phyloP scores from a whole-genome alignment of 2,113 vertebrate species.

The Myrmecobius fasciatus region DNA sequence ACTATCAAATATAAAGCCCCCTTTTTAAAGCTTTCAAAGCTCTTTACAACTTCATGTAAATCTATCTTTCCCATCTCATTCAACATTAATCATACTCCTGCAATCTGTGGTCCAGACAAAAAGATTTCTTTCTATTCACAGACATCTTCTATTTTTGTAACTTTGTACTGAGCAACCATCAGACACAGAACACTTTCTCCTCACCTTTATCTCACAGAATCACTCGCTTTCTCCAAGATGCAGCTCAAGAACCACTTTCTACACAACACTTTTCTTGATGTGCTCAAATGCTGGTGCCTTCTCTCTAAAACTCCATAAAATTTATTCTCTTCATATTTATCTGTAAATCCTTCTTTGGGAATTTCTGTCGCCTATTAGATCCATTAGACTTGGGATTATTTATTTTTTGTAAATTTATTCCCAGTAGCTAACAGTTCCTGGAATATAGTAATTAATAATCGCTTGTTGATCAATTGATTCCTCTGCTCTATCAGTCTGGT shows the following conservation, averaged over 20 bases:
- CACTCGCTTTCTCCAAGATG: background rate
- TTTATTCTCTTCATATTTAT: no score
- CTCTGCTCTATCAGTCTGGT: background rate
- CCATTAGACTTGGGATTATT: background rate
- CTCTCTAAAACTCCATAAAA: background rate
- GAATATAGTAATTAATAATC: background rate
- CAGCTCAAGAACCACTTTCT: background rate
- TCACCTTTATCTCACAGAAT: background rate
- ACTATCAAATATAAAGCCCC: background rate
- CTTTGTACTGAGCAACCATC: background rate
- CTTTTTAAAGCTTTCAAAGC: background rate
- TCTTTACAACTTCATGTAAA: background rate
- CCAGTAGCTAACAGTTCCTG: background rate
- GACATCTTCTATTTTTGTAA: background rate
- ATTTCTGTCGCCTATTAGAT: background rate
- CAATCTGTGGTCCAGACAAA: background rate
- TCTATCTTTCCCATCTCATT: background rate
- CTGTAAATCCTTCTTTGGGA: background rate
- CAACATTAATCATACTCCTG: background rate
- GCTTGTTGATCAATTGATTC: background rate
- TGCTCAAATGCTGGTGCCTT: background rate
- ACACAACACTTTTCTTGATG: background rate
- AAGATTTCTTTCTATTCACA: background rate
- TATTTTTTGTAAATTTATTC: background rate
- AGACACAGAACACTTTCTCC: background rate